phyloP scores from a whole-genome alignment of 1,140 invertebrate species.

The Dufourea novaeangliae region DNA sequence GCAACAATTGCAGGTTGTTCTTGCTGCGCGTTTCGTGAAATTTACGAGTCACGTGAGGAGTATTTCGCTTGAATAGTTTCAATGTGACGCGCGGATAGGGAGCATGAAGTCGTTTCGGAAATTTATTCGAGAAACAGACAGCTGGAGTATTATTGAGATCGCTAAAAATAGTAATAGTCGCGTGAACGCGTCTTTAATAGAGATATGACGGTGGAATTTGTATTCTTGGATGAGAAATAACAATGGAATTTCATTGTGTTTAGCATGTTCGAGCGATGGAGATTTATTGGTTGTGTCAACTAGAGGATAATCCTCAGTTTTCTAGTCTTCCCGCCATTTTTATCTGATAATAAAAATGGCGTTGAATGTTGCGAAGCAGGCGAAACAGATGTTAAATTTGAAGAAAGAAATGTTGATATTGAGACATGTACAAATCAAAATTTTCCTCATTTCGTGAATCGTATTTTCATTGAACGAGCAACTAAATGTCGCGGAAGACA shows the following conservation, averaged over 20 bases:
- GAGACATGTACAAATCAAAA: too few species aligned
- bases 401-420: too few species aligned
- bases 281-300: neutral
- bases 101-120: too few species aligned
- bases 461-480: neutral
- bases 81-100: too few species aligned
- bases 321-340: too few species aligned
- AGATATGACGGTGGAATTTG: neutral
- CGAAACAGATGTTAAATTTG: too few species aligned
- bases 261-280: neutral
- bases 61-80: neutral
- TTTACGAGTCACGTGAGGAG: neutral
- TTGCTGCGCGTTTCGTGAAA: too few species aligned
- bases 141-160: neutral
- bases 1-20: too few species aligned
- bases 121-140: too few species aligned
- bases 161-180: conserved; percentile 17
- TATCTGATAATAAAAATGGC: too few species aligned
- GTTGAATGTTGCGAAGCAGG: too few species aligned
- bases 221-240: conserved; percentile 13
- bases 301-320: too few species aligned
- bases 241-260: neutral
- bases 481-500: neutral
- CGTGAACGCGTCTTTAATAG: neutral
- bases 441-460: neutral